Evolutionary conservation across 2,888 invertebrate genomes (phyloP), one percentile per base, ranked within the genome.

Genomic region (Diachrysia chrysitis): DNA sequence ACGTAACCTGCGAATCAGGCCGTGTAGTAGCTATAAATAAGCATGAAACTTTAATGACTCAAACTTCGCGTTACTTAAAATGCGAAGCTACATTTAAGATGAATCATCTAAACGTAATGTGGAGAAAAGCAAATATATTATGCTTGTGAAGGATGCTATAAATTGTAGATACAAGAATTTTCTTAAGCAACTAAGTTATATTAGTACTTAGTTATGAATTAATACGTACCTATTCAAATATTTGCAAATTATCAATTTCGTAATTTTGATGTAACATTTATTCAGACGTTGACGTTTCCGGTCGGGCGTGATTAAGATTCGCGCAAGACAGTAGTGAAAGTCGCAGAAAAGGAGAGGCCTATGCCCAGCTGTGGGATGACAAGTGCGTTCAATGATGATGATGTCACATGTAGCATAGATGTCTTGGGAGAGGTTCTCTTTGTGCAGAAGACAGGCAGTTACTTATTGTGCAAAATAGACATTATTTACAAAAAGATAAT

Each of bases 1-100:
- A 42, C 42, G n/a, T 42, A 42, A 6, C n/a, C 42, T n/a, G 42
- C n/a, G 42, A 42, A 42, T 42, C 42, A 42, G n/a, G 42, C 42
- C 42, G 42, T 6, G 42, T 42, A 42, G n/a, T 16, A n/a, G 16
- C 48, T 21, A 51, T 51, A 21, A 19, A 21, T 51, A 51, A 21
- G 48, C 19, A 51, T 51, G 19, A 19, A 51, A 19, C 19, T 51
- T 21, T 21, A 51, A 51, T 21, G 42, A 42, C 42, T 42, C 21
- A 51, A 19, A 12, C 19, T 12, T 19, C n/a, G 6, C 16, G 14
- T 17, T 17, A 10, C 2, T 48, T 17, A 9, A 6, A 17, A 17
- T 10, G 48, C 10, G n/a, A 51, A 51, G 48, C 12, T 48, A 51
- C 12, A 21, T 51, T 21, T 17, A 9, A 21, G 21, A 12, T 51